Evolutionary conservation across 1,140 invertebrate genomes (phyloP).

Genomic region (Trichonephila inaurata): DNA sequence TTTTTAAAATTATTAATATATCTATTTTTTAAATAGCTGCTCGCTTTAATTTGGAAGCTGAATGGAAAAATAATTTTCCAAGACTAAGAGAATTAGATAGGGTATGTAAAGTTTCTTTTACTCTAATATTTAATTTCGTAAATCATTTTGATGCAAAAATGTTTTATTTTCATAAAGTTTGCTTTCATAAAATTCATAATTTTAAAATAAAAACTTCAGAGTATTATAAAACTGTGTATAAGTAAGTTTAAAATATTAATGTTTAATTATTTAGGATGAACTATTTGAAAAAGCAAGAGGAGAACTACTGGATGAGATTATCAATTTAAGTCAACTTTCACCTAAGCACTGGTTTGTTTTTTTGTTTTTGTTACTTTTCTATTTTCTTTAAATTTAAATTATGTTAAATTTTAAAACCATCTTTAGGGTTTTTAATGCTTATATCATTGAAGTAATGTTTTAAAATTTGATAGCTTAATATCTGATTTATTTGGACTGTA

Average conservation of each 20-base stretch:
- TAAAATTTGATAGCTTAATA: too few species aligned
- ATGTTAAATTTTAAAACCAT: background rate
- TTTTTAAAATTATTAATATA: background rate
- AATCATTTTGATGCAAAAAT: background rate
- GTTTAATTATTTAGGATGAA: slow-evolving; percentile 86
- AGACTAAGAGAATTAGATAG: slow-evolving; percentile 94
- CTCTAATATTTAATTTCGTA: background rate
- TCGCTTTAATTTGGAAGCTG: slow-evolving; percentile 98
- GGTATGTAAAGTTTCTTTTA: slow-evolving; percentile 78
- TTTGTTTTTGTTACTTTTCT: background rate
- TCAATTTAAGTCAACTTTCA: slow-evolving; percentile 95
- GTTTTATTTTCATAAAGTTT: background rate
- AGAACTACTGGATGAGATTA: slow-evolving; percentile 98
- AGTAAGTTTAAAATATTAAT: slow-evolving; percentile 41
- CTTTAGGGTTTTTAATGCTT: background rate
- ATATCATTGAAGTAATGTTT: too few species aligned
- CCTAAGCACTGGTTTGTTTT: slow-evolving; percentile 88
- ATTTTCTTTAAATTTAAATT: background rate
- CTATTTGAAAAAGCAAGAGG: slow-evolving; percentile 97
- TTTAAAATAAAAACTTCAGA: background rate
- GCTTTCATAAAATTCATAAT: background rate
- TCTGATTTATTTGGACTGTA: too few species aligned
- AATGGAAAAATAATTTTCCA: slow-evolving; percentile 99
- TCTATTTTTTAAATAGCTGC: slow-evolving; percentile 84
- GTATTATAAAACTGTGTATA: too few species aligned